phyloP scores from a whole-genome alignment of 1,140 invertebrate genomes.

The Drosophila parvula region DNA sequence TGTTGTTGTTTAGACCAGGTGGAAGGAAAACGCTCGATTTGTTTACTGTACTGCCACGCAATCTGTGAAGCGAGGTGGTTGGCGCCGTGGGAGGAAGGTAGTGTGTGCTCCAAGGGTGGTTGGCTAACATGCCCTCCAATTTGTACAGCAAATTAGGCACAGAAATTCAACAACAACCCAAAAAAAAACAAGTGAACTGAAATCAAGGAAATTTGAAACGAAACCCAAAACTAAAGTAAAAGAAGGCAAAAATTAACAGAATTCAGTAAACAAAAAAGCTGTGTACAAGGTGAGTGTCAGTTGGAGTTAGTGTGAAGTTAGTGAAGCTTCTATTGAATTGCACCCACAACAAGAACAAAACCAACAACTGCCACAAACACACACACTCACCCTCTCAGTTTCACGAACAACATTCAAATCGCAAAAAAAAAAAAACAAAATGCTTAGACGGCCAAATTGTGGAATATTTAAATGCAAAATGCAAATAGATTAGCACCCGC shows the following conservation, averaged over 20 bases:
- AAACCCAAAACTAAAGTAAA: neutral
- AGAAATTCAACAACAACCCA: constrained; percentile 27
- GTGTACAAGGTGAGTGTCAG: constrained; percentile 33
- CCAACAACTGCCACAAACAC: constrained; percentile 7
- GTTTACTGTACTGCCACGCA: constrained; percentile 63
- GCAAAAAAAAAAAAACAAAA: constrained; percentile 28
- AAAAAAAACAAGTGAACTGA: constrained; percentile 6
- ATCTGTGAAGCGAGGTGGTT: constrained; percentile 25
- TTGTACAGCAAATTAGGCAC: constrained; percentile 49
- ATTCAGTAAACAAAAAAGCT: constrained; percentile 8
- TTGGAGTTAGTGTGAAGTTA: constrained; percentile 17
- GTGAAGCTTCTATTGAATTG: constrained; percentile 37
- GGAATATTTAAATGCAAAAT: constrained; percentile 65
- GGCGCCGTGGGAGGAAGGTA: neutral
- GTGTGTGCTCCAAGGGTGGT: constrained; percentile 11
- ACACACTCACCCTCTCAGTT: constrained; percentile 33
- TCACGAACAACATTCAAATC: constrained; percentile 26
- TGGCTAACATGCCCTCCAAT: constrained; percentile 40
- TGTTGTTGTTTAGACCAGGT: constrained; percentile 26
- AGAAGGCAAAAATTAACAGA: neutral
- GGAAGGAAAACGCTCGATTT: constrained; percentile 54
- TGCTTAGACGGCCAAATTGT: constrained; percentile 58
- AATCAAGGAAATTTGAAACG: constrained; percentile 4
- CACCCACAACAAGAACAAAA: constrained; percentile 39
- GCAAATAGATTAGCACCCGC: constrained; percentile 71